These are phyloP conservation scores for Himalopsyche anomala DNA, from an alignment of 2,888 invertebrate species.

Conservation along the genomic window DNA sequence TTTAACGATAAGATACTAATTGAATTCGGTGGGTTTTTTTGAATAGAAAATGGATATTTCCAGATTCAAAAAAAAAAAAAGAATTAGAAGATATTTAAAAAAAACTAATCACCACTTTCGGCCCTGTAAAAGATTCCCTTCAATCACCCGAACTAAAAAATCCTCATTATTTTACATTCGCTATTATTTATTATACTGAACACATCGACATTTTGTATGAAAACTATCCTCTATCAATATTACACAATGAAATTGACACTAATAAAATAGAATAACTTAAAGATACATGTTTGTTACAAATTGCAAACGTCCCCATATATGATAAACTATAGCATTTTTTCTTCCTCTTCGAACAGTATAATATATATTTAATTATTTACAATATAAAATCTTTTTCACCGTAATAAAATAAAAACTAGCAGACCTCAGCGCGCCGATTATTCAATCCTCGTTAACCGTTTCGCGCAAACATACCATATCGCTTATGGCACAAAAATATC, in stretches of 20 bases:
- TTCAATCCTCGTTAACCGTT: background rate
- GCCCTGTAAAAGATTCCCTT: constrained; percentile 31
- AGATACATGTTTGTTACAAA: constrained; percentile 55
- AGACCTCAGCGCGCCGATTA: too few relatives aligned
- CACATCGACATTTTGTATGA: constrained; percentile 61
- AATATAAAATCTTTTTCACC: constrained; percentile 46
- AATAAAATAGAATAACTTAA: constrained; percentile 58
- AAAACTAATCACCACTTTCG: constrained; percentile 46
- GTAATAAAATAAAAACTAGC: constrained; percentile 42
- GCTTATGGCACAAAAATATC: constrained; percentile 57
- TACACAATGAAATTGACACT: constrained; percentile 54
- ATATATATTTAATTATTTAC: constrained; percentile 49
- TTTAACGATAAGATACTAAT: constrained; percentile 57
- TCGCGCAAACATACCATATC: constrained; percentile 44
- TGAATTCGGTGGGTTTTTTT: constrained; percentile 63
- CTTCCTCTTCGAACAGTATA: constrained; percentile 38
- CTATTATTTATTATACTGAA: constrained; percentile 55
- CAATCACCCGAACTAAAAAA: constrained; percentile 20
- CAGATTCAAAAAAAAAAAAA: constrained; percentile 49
- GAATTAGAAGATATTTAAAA: constrained; percentile 12
- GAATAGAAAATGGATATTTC: constrained; percentile 35
- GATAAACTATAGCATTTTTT: constrained; percentile 47
- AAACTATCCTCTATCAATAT: constrained; percentile 55
- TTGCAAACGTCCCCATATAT: constrained; percentile 63
- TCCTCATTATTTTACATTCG: constrained; percentile 41